Evolutionary conservation across 2,888 invertebrate genomes (phyloP).

Genomic region (Calliphora vomitoria): DNA sequence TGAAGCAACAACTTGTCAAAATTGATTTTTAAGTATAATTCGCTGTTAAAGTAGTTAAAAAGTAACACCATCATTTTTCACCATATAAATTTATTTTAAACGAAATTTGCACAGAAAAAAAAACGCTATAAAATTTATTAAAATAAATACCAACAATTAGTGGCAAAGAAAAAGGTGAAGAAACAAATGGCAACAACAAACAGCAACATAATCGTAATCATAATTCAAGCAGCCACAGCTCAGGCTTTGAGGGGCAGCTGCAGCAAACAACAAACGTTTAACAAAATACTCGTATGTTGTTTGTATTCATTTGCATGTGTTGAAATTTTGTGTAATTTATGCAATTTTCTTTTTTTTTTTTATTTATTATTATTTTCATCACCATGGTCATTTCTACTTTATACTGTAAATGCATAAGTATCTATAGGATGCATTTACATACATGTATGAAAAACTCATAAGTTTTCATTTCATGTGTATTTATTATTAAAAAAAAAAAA

Average conservation of each 20-base stretch:
- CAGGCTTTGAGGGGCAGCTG: slow-evolving; percentile 48
- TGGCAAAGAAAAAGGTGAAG: neutral
- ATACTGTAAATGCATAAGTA: neutral
- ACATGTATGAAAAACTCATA: slow-evolving; percentile 15
- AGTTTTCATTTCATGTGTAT: slow-evolving; percentile 44
- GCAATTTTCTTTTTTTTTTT: slow-evolving; percentile 6
- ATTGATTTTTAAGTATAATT: slow-evolving; percentile 62
- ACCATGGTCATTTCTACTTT: slow-evolving; percentile 25
- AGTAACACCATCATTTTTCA: slow-evolving; percentile 40
- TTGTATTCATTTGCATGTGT: slow-evolving; percentile 50
- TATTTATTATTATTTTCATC: too few species aligned
- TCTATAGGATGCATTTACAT: slow-evolving; percentile 18
- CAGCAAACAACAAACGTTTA: slow-evolving; percentile 17
- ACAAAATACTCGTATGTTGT: neutral
- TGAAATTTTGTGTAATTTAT: slow-evolving; percentile 58
- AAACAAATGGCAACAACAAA: slow-evolving; percentile 2
- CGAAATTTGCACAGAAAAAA: slow-evolving; percentile 39
- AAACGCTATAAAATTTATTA: slow-evolving; percentile 49
- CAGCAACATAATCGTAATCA: slow-evolving; percentile 5
- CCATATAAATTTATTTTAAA: slow-evolving; percentile 42
- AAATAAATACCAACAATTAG: slow-evolving; percentile 50
- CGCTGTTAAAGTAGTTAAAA: slow-evolving; percentile 32
- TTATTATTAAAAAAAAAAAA: slow-evolving; percentile 56
- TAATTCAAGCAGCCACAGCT: slow-evolving; percentile 35
- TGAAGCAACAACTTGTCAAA: slow-evolving; percentile 53